Base-by-base conservation (phyloP, 2,888 invertebrate species). In the Patella caerulea region DNA sequence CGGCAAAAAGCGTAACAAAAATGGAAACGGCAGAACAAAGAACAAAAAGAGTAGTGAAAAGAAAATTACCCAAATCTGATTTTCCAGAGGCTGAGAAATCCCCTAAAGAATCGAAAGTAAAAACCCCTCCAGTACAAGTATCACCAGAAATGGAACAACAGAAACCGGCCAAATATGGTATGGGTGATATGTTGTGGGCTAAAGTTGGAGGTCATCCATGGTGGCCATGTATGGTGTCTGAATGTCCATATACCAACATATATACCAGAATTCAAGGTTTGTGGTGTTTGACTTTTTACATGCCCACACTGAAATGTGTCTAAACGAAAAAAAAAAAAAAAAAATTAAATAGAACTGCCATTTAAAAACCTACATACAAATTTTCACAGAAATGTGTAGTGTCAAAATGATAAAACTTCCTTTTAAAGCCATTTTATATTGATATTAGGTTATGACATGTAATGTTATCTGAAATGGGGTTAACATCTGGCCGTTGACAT, bases 161-260 rank as follows among this genome's bases (percentile, higher is more conserved):
- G 54, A 81, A 82, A 74, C 81, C 85, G 79, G 80, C 85, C 12
- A 86, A 86, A 71, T 54, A 54, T 69, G 53, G 11, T 14, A 93
- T 94, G 45, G 97, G 96, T 0, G 95, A 96, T 88, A 89, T 97
- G 81, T 94, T 94, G 14, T 97, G 97, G 97, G 96, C 95, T 0
- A 94, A 95, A 88, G 94, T 97, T 83, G 95, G 95, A 0, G 94
- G 94, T 24, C 95, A 94, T 92, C 97, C 97, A 4, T 97, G 94
- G 91, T 98, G 98, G 98, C 98, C 98, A 0, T 96, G 96, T 84
- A 94, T 97, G 86, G 93, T 98, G 4, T 95, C 95, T 0, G 92
- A 94, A 75, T 96, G 97, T 90, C 95, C 96, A 0, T 90, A 91
- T 2, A 93, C 93, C 55, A 93, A 93, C 70, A 88, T 92, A 80